A percentile compares a stretch with the other conserved stretches of the same genome.
These are phyloP conservation scores for Helleia helle DNA, from an alignment of 2,888 invertebrate species.

Conservation along the genomic window DNA sequence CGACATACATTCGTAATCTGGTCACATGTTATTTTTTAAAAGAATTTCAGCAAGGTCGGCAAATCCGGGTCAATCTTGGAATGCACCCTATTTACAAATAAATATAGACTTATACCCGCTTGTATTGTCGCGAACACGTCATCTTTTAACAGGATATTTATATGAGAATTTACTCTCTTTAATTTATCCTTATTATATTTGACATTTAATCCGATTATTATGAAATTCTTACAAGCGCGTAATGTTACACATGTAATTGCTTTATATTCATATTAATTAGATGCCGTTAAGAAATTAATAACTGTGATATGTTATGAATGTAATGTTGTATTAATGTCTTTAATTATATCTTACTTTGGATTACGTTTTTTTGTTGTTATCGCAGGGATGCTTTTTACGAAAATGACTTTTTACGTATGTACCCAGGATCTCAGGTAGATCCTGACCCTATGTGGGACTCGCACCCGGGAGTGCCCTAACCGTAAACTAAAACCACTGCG, in stretches of 20 bases:
- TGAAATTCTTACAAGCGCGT: not conserved
- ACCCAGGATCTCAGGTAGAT: no score
- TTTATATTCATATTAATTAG: not conserved
- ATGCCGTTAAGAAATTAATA: conserved; percentile 3
- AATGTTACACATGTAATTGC: not conserved
- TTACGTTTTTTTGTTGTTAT: no score
- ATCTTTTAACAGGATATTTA: not conserved
- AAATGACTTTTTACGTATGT: no score
- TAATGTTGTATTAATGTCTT: no score
- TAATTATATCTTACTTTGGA: no score
- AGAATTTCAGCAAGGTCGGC: not conserved
- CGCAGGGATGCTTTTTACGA: no score
- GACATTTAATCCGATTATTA: conserved; percentile 1
- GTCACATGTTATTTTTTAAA: conserved; percentile 1
- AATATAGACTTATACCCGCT: conserved; percentile 2
- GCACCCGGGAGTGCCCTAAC: no score
- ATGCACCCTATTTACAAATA: conserved; percentile 6
- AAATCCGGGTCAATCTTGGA: not conserved
- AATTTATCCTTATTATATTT: conserved; percentile 3
- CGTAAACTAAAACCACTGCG: no score
- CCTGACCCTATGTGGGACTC: no score
- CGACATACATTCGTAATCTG: not conserved
- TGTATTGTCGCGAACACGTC: no score
- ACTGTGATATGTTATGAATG: no score
- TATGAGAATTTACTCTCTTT: conserved; percentile 1